Percentiles rank a stretch among this genome's conserved stretches.
Evolutionary conservation across 2,888 invertebrate genomes (phyloP).

Genomic region (Tipula confusa): DNA sequence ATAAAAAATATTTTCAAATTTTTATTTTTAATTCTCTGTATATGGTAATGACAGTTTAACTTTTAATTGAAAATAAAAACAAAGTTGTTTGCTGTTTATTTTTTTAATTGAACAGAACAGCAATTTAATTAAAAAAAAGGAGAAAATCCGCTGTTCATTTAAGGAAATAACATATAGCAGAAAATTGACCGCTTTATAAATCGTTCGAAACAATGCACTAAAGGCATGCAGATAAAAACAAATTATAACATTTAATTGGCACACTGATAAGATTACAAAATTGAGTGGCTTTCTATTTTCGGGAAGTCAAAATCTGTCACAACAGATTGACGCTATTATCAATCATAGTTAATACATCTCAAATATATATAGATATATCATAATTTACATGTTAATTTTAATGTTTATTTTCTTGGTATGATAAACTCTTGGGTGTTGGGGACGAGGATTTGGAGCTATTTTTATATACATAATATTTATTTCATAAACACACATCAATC

Average conservation of each 20-base stretch:
- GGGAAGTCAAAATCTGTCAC: neutral
- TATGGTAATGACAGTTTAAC: slow-evolving; percentile 12
- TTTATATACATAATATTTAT: neutral
- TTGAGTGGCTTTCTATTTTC: slow-evolving; percentile 4
- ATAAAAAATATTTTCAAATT: neutral
- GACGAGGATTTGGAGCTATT: neutral
- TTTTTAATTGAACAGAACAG: neutral
- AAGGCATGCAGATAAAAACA: neutral
- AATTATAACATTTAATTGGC: no score
- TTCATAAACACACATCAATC: neutral
- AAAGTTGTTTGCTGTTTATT: neutral
- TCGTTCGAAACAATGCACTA: neutral
- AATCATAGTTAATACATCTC: neutral
- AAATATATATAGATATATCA: neutral
- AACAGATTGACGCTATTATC: neutral
- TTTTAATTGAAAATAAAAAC: neutral
- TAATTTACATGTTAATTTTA: slow-evolving; percentile 25
- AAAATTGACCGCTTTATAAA: neutral
- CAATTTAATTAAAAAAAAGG: neutral
- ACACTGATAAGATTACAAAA: neutral
- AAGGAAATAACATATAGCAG: neutral
- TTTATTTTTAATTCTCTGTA: neutral
- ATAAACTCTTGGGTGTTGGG: neutral
- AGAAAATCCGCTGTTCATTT: neutral
- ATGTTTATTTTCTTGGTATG: neutral